Evolutionary conservation across 2,113 vertebrate genomes (phyloP).

Genomic region (Phoxinus phoxinus): DNA sequence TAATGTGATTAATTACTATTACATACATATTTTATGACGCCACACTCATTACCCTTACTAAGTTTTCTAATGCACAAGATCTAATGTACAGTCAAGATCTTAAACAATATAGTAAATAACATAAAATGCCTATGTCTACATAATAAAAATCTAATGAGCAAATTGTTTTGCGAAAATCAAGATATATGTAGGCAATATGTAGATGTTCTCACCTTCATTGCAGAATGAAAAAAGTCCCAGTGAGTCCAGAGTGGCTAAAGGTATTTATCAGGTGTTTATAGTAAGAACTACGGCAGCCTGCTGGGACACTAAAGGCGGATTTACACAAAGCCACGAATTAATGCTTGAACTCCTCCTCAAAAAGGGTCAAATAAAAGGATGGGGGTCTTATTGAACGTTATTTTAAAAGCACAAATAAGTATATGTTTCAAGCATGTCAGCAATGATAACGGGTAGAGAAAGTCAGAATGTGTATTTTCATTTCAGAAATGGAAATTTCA

Average conservation of each 20-base stretch:
- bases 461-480: not conserved
- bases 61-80: not conserved
- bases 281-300: not conserved
- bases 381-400: too few species aligned
- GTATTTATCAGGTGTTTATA: not conserved
- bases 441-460: not conserved
- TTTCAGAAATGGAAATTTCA: too few species aligned
- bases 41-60: not conserved
- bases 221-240: not conserved
- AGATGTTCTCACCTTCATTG: constrained; percentile 7
- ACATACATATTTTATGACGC: not conserved
- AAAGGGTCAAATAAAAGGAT: not conserved
- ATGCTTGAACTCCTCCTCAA: not conserved
- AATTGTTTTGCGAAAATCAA: not conserved
- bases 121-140: not conserved
- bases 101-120: not conserved
- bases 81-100: too few species aligned
- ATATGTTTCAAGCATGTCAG: not conserved
- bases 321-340: not conserved
- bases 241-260: not conserved
- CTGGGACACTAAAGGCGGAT: not conserved
- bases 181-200: not conserved
- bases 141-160: not conserved
- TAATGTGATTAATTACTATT: too few species aligned
- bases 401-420: too few species aligned